Evolutionary conservation across 2,113 vertebrate genomes (phyloP).

Genomic region (Pygathrix nemaeus): DNA sequence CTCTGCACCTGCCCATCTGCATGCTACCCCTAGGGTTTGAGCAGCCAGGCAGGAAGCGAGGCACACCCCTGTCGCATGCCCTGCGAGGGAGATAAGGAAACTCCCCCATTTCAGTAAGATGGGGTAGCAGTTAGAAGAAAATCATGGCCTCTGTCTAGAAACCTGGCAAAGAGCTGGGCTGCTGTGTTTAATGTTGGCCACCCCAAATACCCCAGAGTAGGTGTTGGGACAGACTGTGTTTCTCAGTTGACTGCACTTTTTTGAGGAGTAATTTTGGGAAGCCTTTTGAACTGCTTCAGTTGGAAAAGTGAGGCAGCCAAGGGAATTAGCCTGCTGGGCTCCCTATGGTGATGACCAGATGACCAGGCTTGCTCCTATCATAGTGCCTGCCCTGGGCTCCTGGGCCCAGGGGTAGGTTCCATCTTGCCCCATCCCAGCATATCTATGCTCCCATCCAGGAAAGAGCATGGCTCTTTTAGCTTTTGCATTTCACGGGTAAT

Average conservation of each 20-base stretch:
- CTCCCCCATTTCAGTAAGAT: neutral
- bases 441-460: neutral
- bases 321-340: neutral
- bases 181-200: neutral
- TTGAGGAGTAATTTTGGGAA: neutral
- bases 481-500: neutral
- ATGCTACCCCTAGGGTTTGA: no score
- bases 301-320: neutral
- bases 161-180: neutral
- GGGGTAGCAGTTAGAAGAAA: neutral
- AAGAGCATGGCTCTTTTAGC: neutral
- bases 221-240: neutral
- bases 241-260: neutral
- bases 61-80: no score
- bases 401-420: neutral
- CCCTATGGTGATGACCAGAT: no score
- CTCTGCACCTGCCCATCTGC: no score
- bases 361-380: neutral
- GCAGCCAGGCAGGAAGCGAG: no score
- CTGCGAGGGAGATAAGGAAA: no score
- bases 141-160: neutral
- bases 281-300: neutral
- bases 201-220: neutral
- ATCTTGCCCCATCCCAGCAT: neutral
- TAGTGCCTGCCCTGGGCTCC: neutral